Evolutionary conservation across 92 coral and sea anemone genomes (phyloP).

Genomic region (Porites cylindrica): DNA sequence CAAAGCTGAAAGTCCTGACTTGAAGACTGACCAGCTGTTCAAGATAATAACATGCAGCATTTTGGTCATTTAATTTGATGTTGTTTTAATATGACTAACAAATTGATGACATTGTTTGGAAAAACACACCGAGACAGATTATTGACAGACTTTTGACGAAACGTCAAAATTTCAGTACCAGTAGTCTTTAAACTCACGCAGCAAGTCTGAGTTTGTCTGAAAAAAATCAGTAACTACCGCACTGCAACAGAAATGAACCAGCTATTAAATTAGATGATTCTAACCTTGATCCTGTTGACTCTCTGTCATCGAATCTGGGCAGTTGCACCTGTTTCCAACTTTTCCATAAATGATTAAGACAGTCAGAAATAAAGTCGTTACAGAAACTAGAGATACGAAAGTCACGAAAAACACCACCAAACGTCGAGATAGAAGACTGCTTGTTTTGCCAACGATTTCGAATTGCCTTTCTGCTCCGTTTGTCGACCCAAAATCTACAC

Average conservation of each 20-base stretch:
- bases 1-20: no score
- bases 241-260: not conserved
- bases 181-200: not conserved
- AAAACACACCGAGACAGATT: no score
- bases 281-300: slow-evolving; percentile 14
- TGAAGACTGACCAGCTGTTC: no score
- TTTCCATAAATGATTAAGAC: not conserved
- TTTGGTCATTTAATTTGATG: no score
- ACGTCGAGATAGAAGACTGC: not conserved
- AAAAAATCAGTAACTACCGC: not conserved
- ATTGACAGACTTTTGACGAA: no score
- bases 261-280: not conserved
- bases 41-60: no score
- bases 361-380: not conserved
- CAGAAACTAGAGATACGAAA: not conserved
- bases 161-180: no score
- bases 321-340: slow-evolving; percentile 9
- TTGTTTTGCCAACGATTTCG: slow-evolving; percentile 2
- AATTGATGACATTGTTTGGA: no score
- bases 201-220: no score
- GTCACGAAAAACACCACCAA: not conserved
- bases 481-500: not conserved
- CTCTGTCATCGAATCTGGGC: not conserved
- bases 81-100: no score
- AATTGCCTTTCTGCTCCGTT: not conserved